phyloP scores from a whole-genome alignment of 2,797 vertebrate genomes.

The Heteromormyrus szaboi region DNA sequence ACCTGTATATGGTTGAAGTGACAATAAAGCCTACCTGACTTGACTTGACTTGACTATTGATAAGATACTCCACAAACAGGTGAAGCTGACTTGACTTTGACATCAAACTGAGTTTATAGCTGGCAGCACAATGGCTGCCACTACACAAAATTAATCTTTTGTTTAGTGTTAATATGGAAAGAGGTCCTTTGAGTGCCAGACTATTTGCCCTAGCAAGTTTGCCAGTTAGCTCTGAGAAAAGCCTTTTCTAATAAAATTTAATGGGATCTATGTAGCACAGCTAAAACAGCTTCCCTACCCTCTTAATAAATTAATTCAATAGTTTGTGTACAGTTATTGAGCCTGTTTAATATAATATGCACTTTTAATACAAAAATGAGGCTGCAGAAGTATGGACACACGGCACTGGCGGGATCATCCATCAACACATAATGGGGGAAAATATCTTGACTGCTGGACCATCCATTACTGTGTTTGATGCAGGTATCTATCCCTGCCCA shows the following conservation, averaged over 20 bases:
- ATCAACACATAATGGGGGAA: background rate
- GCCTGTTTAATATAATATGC: background rate
- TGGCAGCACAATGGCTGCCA: background rate
- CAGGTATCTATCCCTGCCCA: background rate
- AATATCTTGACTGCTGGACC: background rate
- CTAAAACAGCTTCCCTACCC: background rate
- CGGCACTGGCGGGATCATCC: background rate
- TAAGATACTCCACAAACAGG: background rate
- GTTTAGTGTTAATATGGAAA: background rate
- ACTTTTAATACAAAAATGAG: background rate
- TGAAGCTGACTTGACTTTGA: background rate
- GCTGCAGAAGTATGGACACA: background rate
- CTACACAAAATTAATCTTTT: background rate
- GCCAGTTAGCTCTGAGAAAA: background rate
- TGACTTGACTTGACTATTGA: background rate
- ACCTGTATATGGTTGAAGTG: too few species aligned
- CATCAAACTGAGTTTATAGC: background rate
- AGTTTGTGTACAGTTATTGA: background rate
- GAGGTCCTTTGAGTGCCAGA: background rate
- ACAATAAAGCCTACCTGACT: too few species aligned
- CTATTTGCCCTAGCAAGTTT: background rate
- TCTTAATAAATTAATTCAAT: background rate
- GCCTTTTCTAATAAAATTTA: background rate
- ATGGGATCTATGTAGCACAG: background rate
- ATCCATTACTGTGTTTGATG: background rate